Evolutionary conservation across 2,797 vertebrate genomes (phyloP).

Genomic region (Oreortyx pictus): DNA sequence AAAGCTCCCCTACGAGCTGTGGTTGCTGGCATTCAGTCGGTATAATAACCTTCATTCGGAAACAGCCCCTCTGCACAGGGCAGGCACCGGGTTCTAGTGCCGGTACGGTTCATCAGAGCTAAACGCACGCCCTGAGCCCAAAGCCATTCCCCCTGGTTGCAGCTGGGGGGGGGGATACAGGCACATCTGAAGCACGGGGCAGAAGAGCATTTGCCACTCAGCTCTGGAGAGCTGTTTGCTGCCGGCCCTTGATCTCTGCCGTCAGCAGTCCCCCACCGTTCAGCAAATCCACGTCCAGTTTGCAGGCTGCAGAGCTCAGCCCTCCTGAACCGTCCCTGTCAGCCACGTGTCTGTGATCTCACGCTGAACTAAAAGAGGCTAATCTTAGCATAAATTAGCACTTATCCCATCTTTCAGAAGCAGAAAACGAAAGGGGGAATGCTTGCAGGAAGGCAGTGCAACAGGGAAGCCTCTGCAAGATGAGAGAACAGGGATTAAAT

Average conservation of each 20-base stretch:
- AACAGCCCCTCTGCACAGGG: not conserved
- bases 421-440: constrained; percentile 64
- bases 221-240: not conserved
- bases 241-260: not conserved
- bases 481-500: constrained; percentile 1
- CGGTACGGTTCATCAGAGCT: not conserved
- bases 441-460: not conserved
- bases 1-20: not conserved
- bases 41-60: not conserved
- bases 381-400: constrained; percentile 75
- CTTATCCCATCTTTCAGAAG: constrained; percentile 71
- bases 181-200: not conserved
- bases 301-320: constrained; percentile 6
- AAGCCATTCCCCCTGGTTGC: not conserved
- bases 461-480: not conserved
- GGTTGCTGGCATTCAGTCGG: not conserved
- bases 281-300: not conserved
- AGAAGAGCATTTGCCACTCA: not conserved
- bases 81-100: not conserved
- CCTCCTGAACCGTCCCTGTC: constrained; percentile 47
- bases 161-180: not conserved
- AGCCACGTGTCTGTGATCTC: constrained; percentile 60
- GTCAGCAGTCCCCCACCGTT: fast-evolving
- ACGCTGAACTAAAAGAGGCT: constrained; percentile 65
- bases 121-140: fast-evolving